These are phyloP conservation scores for Plodia interpunctella DNA, from an alignment of 1,140 invertebrate genomes.

Conservation along the genomic window DNA sequence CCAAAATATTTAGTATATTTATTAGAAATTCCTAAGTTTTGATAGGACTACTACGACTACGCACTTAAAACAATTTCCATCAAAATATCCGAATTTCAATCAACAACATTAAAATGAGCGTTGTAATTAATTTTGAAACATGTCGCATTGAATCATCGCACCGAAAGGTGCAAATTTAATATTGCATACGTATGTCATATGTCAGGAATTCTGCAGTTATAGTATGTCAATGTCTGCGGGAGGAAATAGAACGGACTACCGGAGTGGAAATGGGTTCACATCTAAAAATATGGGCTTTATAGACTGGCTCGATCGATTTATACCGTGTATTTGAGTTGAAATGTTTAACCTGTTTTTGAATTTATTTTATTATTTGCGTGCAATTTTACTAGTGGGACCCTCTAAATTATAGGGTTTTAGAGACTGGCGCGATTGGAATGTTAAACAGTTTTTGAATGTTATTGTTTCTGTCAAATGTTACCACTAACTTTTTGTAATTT, in stretches of 20 bases:
- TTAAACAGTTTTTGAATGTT: too few species aligned
- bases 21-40: too few species aligned
- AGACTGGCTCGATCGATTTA: background rate
- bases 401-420: too few species aligned
- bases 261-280: background rate
- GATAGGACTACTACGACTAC: too few species aligned
- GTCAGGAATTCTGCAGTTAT: conserved; percentile 16
- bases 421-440: too few species aligned
- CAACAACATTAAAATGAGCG: too few species aligned
- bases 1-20: too few species aligned
- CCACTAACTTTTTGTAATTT: too few species aligned
- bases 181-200: conserved; percentile 4
- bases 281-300: background rate
- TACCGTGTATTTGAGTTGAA: background rate
- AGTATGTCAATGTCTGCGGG: conserved; percentile 29
- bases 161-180: conserved; percentile 4
- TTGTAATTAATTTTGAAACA: background rate
- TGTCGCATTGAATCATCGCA: background rate
- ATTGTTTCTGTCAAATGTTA: too few species aligned
- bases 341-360: background rate
- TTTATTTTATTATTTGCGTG: background rate
- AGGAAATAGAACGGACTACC: conserved; percentile 27
- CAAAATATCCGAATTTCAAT: too few species aligned
- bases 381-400: too few species aligned
- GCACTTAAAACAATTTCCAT: too few species aligned